Evolutionary conservation across 1,140 invertebrate species (phyloP).

Genomic region (Heliothis virescens): DNA sequence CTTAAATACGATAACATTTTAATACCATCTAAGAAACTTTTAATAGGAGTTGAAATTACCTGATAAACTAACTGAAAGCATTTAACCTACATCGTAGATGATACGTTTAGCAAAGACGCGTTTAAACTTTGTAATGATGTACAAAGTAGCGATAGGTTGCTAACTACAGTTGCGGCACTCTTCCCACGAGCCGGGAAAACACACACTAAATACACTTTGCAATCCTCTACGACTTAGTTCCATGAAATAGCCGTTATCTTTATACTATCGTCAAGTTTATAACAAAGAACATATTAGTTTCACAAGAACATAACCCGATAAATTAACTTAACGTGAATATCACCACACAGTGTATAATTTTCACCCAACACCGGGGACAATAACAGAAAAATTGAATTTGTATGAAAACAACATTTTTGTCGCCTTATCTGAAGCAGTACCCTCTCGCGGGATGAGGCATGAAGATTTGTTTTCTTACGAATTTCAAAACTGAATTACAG

Average conservation of each 20-base stretch:
- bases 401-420: conserved; percentile 8
- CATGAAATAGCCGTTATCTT: conserved; percentile 13
- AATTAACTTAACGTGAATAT: conserved; percentile 12
- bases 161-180: conserved; percentile 20
- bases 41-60: conserved; percentile 14
- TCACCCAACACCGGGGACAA: not conserved
- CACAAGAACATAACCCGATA: not conserved
- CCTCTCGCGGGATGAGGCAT: conserved; percentile 17
- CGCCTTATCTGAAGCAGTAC: conserved; percentile 6
- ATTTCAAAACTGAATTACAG: conserved; percentile 46
- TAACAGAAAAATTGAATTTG: conserved; percentile 20
- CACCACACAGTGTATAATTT: conserved; percentile 2
- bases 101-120: conserved; percentile 43
- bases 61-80: conserved; percentile 23
- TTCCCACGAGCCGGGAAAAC: conserved; percentile 2
- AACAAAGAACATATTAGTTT: not conserved
- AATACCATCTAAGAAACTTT: conserved; percentile 3
- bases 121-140: conserved; percentile 42
- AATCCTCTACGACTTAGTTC: conserved; percentile 9
- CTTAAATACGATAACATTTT: not conserved
- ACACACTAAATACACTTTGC: conserved; percentile 24
- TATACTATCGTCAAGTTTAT: not conserved
- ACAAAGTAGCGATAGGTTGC: conserved; percentile 34
- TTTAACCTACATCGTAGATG: conserved; percentile 35
- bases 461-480: conserved; percentile 27